These are phyloP conservation scores for Campoplex capitator DNA, from an alignment of 2,888 invertebrate genomes.

Conservation along the genomic window DNA sequence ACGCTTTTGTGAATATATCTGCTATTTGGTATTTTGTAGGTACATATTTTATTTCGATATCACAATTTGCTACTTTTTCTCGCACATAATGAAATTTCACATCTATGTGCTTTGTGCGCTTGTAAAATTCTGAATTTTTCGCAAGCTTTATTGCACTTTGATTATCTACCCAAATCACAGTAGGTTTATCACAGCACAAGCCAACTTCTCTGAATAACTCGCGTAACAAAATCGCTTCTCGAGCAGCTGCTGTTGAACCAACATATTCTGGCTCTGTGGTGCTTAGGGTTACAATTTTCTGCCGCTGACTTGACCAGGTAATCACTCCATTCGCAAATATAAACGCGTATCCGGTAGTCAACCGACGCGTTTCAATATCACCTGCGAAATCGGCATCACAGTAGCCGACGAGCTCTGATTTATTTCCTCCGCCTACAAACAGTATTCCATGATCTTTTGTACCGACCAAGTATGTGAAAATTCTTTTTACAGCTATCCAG, in stretches of 20 bases:
- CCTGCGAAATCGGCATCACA: constrained; percentile 81
- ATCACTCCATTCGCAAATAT: constrained; percentile 73
- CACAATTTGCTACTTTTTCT: constrained; percentile 5
- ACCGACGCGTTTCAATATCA: constrained; percentile 75
- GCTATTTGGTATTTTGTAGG: constrained; percentile 7
- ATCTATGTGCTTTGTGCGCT: constrained; percentile 47
- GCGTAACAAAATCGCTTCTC: constrained; percentile 28
- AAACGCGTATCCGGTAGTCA: constrained; percentile 74
- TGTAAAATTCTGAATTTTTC: constrained; percentile 40
- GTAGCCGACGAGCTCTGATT: constrained; percentile 29
- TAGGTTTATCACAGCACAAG: neutral
- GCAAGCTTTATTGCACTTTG: constrained; percentile 26
- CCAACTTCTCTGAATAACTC: constrained; percentile 22
- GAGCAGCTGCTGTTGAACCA: constrained; percentile 66
- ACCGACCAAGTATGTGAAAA: constrained; percentile 10
- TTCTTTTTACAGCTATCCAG: constrained; percentile 15
- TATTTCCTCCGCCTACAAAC: constrained; percentile 61
- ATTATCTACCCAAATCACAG: constrained; percentile 23
- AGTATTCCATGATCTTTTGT: constrained; percentile 72
- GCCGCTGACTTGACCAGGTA: constrained; percentile 70
- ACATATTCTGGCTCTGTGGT: constrained; percentile 76
- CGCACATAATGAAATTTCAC: constrained; percentile 31
- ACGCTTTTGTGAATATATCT: constrained; percentile 37
- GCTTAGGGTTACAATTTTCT: constrained; percentile 71
- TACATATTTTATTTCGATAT: constrained; percentile 33